Evolutionary conservation across 2,888 invertebrate species (phyloP).

Genomic region (Pteria penguin): DNA sequence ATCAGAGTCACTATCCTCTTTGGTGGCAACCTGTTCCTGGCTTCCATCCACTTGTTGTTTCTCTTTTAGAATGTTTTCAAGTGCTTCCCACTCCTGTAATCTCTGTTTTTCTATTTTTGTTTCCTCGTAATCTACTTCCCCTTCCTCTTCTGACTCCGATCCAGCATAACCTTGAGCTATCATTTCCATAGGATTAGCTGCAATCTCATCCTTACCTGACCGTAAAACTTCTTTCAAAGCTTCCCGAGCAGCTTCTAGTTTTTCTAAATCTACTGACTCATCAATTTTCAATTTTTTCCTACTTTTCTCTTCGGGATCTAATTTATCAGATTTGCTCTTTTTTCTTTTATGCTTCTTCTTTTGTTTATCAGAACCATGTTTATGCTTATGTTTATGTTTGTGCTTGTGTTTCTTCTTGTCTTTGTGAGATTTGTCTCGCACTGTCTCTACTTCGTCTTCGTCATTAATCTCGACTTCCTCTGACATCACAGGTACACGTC

Average conservation of each 20-base stretch:
- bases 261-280: slow-evolving; percentile 68
- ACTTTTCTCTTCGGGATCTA: slow-evolving; percentile 40
- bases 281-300: slow-evolving; percentile 52
- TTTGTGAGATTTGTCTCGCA: slow-evolving; percentile 39
- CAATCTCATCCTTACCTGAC: slow-evolving; percentile 31
- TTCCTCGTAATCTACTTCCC: slow-evolving; percentile 74
- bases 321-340: slow-evolving; percentile 61
- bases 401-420: slow-evolving; percentile 75
- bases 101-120: slow-evolving; percentile 42
- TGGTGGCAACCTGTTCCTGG: slow-evolving; percentile 18
- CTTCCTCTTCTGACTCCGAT: slow-evolving; percentile 77
- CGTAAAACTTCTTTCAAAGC: slow-evolving; percentile 76
- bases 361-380: slow-evolving; percentile 77
- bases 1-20: slow-evolving; percentile 2
- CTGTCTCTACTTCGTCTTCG: slow-evolving; percentile 24
- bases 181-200: slow-evolving; percentile 61
- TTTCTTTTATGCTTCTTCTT: slow-evolving; percentile 73
- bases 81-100: slow-evolving; percentile 42
- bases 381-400: slow-evolving; percentile 85
- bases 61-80: slow-evolving; percentile 53
- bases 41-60: slow-evolving; percentile 58
- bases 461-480: slow-evolving; percentile 24
- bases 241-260: slow-evolving; percentile 78
- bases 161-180: slow-evolving; percentile 72
- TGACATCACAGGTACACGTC: slow-evolving; percentile 31